Percentiles rank a stretch among this genome's conserved stretches.
These are phyloP conservation scores for Drosophila oshimai DNA, from an alignment of 1,140 invertebrate genomes.

Conservation along the genomic window DNA sequence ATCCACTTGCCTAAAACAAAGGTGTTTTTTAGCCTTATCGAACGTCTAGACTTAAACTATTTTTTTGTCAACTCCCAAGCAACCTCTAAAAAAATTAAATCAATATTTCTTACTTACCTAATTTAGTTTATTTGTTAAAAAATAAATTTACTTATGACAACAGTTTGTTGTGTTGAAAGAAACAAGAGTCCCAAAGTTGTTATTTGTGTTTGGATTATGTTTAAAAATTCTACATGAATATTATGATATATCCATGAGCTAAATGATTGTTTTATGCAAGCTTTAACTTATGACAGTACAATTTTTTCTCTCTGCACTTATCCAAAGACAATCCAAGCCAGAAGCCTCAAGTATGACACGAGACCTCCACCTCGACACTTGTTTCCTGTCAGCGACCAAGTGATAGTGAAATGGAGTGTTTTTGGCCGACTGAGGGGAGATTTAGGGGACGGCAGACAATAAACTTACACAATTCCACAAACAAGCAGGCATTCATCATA, in stretches of 20 bases:
- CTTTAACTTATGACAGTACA: not conserved
- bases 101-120: no score
- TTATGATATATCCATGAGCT: no score
- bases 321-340: slow-evolving; percentile 28
- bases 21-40: slow-evolving; percentile 42
- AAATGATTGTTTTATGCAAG: no score
- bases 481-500: slow-evolving; percentile 58
- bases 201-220: no score
- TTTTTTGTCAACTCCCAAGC: not conserved
- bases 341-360: slow-evolving; percentile 40
- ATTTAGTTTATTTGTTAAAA: no score
- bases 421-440: not conserved
- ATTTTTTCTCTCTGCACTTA: not conserved
- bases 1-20: slow-evolving; percentile 58
- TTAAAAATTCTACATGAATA: no score
- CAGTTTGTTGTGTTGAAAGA: no score
- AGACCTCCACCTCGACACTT: slow-evolving; percentile 60
- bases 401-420: slow-evolving; percentile 73
- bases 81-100: not conserved
- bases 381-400: slow-evolving; percentile 55
- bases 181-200: no score
- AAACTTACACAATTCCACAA: slow-evolving; percentile 48
- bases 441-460: slow-evolving; percentile 41
- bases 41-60: slow-evolving; percentile 59
- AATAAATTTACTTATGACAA: no score